Percentiles rank a stretch among this genome's conserved stretches.
These are phyloP conservation scores for Timema podura DNA, from an alignment of 2,888 invertebrate genomes.

Conservation along the genomic window DNA sequence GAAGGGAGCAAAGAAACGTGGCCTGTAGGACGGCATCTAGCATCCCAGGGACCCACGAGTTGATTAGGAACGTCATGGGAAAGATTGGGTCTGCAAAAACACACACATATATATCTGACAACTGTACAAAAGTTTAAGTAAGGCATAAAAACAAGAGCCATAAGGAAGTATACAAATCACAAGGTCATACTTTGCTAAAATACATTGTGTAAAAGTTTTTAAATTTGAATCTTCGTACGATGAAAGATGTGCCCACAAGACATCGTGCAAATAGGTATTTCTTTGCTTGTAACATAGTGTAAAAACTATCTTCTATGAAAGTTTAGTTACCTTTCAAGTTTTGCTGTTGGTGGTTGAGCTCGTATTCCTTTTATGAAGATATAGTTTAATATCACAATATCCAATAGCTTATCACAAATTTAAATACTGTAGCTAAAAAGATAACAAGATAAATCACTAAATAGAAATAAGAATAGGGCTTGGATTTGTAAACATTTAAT, in stretches of 20 bases:
- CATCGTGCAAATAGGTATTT: neutral
- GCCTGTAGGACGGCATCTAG: constrained; percentile 87
- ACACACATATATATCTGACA: constrained; percentile 2
- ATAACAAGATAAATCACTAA: no score
- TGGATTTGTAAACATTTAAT: no score
- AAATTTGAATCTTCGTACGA: neutral
- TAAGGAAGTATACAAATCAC: no score
- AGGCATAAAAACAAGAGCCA: neutral
- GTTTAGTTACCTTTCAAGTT: no score
- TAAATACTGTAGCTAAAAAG: no score
- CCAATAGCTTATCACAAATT: no score
- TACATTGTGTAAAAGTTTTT: neutral
- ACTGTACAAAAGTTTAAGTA: constrained; percentile 9
- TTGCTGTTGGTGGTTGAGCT: no score
- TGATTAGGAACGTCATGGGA: constrained; percentile 82
- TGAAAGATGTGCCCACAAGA: neutral
- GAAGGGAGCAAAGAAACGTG: constrained; percentile 78
- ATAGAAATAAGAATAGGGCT: no score
- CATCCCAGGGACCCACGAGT: constrained; percentile 89
- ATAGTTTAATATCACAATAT: no score
- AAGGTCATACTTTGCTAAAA: neutral
- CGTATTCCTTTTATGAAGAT: no score
- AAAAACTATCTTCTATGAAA: no score
- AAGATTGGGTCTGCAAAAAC: constrained; percentile 81
- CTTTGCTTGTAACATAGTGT: no score